Evolutionary conservation across 2,113 vertebrate genomes (phyloP), one percentile per base, ranked within the genome.

Genomic region (Smithornis capensis): DNA sequence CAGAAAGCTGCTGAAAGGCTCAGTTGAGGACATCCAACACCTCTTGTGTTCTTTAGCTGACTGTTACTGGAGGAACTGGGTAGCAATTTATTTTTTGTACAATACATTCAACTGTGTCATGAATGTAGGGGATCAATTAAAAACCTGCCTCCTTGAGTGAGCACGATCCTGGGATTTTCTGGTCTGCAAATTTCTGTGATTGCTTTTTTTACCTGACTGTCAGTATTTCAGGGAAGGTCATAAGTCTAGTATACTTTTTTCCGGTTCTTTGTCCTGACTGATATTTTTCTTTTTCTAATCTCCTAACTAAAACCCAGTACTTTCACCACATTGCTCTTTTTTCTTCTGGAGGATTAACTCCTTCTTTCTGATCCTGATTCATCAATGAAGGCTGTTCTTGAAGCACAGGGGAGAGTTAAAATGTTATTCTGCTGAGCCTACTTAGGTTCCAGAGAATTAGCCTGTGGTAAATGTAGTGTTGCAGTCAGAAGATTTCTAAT

Each of bases 91-190:
- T 42, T 27, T 27, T 21, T 55, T 12, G 35, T 80, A 18, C 25
- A 52, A 29, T 59, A 74, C 4, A 17, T 77, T 92, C 79, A 75
- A 55, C 52, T 75, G 56, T 90, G 47, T 78, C 88, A 70, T 38
- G 71, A 93, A 63, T 56, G 52, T 33, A 78, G 35, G 56, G 29
- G 71, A 77, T 74, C 88, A 94, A 88, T 90, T 91, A 94, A 96
- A 95, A 94, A 70, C 25, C 37, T 93, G 37, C 7, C 25, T 92
- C 60, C 90, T 94, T 77, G 75, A 93, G 22, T 81, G 85, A 83
- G 35, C 90, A 67, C 55, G 55, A 93, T 87, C 93, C 64, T 90
- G 33, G 79, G 87, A 94, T 96, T 95, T 95, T 95, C 92, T 96
- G 90, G 75, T 95, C 92, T 95, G 75, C 3, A 27, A 56, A 50